Conservation (phyloP, 1,140 invertebrate genomes). For the Lutraria rhynchaena region DNA sequence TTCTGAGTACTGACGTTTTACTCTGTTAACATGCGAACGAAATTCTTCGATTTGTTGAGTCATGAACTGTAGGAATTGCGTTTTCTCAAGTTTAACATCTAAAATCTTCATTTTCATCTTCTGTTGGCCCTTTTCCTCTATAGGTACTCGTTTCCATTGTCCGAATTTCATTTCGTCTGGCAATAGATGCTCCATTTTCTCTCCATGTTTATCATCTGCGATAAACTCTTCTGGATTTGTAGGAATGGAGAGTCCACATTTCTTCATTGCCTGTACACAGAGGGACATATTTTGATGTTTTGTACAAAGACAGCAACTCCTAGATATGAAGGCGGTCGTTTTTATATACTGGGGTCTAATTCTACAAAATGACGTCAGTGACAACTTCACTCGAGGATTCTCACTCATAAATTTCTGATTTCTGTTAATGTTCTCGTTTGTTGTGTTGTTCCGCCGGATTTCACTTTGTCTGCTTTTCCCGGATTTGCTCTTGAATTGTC, state of each 20-base stretch:
- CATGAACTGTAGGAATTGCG: not conserved
- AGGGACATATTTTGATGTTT: too few species aligned
- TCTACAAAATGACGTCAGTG: conserved; percentile 1
- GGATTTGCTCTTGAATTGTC: conserved; percentile 5
- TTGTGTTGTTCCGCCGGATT: too few species aligned
- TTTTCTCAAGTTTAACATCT: not conserved
- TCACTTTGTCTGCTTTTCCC: too few species aligned
- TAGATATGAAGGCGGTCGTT: conserved; percentile 9
- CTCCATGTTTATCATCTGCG: not conserved
- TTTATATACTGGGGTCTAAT: not conserved
- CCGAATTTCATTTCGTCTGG: not conserved
- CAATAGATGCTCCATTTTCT: not conserved
- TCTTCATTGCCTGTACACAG: too few species aligned
- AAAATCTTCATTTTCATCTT: conserved; percentile 8
- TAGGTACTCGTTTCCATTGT: conserved; percentile 15
- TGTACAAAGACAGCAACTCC: conserved; percentile 4
- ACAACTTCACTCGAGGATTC: not conserved
- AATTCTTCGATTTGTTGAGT: not conserved
- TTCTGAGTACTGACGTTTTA: conserved; percentile 30
- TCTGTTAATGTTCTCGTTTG: not conserved
- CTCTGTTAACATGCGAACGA: not conserved
- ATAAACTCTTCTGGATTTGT: too few species aligned
- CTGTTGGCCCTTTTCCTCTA: not conserved
- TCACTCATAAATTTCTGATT: conserved; percentile 3
- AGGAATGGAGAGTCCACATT: too few species aligned